phyloP scores from a whole-genome alignment of 2,113 vertebrate species.

The Indicator indicator region DNA sequence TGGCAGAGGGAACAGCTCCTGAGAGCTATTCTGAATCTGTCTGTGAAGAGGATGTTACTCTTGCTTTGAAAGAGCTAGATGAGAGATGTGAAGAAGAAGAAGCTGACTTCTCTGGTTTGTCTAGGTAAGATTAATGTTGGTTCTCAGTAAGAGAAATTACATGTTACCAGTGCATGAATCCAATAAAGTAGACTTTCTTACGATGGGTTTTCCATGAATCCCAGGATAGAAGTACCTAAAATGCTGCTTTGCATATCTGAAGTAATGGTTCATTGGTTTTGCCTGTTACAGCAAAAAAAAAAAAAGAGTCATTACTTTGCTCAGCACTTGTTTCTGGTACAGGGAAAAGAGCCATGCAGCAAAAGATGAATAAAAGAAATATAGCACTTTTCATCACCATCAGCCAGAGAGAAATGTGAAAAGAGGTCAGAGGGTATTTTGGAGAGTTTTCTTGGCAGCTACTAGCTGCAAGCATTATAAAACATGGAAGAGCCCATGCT shows the following conservation, averaged over 20 bases:
- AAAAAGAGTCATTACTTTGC: not conserved
- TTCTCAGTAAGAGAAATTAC: not conserved
- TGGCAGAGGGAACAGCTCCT: constrained; percentile 78
- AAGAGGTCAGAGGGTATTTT: not conserved
- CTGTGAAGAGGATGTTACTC: constrained; percentile 95
- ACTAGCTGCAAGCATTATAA: not conserved
- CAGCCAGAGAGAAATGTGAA: not conserved
- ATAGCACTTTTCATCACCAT: not conserved
- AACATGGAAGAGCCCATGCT: not conserved
- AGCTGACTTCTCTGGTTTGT: constrained; percentile 91
- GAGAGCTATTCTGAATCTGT: constrained; percentile 88
- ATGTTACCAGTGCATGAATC: not conserved
- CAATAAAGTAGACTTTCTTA: not conserved
- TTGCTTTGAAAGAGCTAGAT: constrained; percentile 94
- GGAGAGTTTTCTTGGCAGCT: not conserved
- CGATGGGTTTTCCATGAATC: not conserved
- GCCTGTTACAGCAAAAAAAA: not conserved
- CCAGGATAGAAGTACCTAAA: not conserved
- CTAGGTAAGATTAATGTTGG: constrained; percentile 80
- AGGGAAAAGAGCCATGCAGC: not conserved
- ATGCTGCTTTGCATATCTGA: not conserved
- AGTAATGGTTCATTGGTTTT: not conserved
- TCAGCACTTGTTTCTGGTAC: not conserved
- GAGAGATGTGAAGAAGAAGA: constrained; percentile 95
- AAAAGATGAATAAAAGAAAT: not conserved